Evolutionary conservation across 2,797 vertebrate genomes (phyloP), one percentile per base, ranked within the genome.

Genomic region (Enteromius unitaeniatus): DNA sequence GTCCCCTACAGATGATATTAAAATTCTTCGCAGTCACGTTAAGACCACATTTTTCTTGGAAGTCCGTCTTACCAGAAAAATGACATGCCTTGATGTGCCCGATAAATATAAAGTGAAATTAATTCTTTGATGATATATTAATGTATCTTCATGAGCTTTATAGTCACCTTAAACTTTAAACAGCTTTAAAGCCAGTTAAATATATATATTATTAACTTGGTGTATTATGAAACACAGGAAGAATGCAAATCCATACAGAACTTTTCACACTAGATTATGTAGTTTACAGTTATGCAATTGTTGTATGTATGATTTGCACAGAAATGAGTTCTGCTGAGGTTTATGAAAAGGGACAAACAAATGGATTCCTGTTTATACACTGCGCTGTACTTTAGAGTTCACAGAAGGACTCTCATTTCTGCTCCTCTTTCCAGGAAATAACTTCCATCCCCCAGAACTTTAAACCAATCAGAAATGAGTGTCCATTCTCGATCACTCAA

Each of bases 391-490:
- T 37, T 74, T 14, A 26, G 34, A 76, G 53, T 76, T 42, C 28
- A 79, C 45, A 79, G 62, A 73, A 34, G 10, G 47, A 76, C 51
- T 21, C 15, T 34, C 26, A 55, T 72, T 47, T 47, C n/a, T 31
- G 58, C 26, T 51, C 62, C 10, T 28, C 34, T 21, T 69, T 69
- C 45, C 14, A 42, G 6, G 60, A 78, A 70, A 55, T 19, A 0
- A 55, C 34, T 55, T 53, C 21, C 11, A 80, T 58, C 15, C 0
- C 31, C 49, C 13, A 67, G 14, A 68, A 79, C 40, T 26, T 15
- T 26, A 79, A 37, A 79, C 31, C 65, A 69, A 68, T 80, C 40
- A 10, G 17, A 49, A 21, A 26, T 8, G 28, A 53, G 9, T 3
- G 28, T 53, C 21, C n/a, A 4, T 55, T 40, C 31, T 64, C 28